Percentiles rank a stretch among this genome's conserved stretches.
These are phyloP conservation scores for Bubalus kerabau DNA, from an alignment of 2,113 vertebrate species.

Conservation along the genomic window DNA sequence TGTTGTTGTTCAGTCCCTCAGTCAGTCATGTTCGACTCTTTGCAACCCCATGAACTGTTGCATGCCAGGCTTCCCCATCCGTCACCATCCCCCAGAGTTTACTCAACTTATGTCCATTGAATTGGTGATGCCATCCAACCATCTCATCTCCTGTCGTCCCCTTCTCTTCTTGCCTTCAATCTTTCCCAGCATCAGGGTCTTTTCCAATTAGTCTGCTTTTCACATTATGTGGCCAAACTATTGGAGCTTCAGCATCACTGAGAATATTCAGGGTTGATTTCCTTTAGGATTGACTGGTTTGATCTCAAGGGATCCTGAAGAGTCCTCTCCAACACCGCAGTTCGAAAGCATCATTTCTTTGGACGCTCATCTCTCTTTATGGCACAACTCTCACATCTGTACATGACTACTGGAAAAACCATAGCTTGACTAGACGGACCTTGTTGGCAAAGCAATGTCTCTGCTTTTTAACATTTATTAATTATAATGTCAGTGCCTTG, in stretches of 20 bases:
- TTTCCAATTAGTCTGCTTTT: accelerated
- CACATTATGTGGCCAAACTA: background rate
- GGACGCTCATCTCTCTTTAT: background rate
- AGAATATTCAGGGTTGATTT: background rate
- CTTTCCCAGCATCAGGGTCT: background rate
- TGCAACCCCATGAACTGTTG: background rate
- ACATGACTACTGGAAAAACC: background rate
- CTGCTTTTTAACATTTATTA: background rate
- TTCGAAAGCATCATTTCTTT: background rate
- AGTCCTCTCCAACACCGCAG: background rate
- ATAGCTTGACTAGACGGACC: background rate
- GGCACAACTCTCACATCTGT: background rate
- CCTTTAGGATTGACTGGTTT: background rate
- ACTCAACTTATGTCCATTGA: background rate
- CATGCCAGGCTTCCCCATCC: background rate
- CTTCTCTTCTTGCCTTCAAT: background rate
- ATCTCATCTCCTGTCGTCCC: background rate
- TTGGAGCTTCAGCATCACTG: background rate
- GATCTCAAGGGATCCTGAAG: background rate
- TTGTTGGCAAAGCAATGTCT: background rate
- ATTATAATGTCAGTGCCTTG: background rate
- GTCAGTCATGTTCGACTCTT: background rate
- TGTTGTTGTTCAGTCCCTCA: background rate
- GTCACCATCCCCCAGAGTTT: background rate
- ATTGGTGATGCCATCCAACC: background rate